Percentiles rank a stretch among this genome's conserved stretches.
These are phyloP conservation scores for Drosophila willistoni DNA, from an alignment of 1,140 invertebrate species.

Conservation along the genomic window DNA sequence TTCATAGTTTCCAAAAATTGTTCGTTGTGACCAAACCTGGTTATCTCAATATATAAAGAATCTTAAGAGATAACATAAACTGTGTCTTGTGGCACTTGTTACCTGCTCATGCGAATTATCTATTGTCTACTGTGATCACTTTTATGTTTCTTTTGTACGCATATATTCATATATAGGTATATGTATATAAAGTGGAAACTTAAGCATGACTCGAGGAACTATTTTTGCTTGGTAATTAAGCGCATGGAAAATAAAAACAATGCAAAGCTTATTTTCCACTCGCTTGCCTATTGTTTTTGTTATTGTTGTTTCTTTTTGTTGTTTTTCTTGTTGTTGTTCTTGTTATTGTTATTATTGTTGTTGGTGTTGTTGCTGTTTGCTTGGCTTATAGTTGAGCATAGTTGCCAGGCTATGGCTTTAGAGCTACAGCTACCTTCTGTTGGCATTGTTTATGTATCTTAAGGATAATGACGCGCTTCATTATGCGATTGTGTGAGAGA, in stretches of 20 bases:
- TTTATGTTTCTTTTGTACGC: slow-evolving; percentile 4
- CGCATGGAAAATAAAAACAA: slow-evolving; percentile 51
- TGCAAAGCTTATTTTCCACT: slow-evolving; percentile 64
- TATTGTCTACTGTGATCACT: slow-evolving; percentile 28
- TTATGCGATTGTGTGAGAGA: slow-evolving; percentile 66
- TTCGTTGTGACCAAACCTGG: too few relatives aligned
- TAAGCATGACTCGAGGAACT: slow-evolving; percentile 53
- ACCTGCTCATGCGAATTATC: slow-evolving; percentile 8
- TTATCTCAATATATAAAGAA: background rate
- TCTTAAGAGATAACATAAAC: background rate
- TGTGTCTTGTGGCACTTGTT: background rate
- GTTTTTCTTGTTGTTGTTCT: slow-evolving; percentile 31
- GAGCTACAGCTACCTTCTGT: slow-evolving; percentile 25
- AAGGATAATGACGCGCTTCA: slow-evolving; percentile 79
- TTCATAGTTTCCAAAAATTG: too few relatives aligned
- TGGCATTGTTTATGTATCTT: slow-evolving; percentile 76
- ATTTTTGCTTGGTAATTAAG: slow-evolving; percentile 67
- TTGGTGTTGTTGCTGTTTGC: slow-evolving; percentile 61
- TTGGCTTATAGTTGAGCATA: slow-evolving; percentile 66
- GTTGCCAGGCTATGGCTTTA: slow-evolving; percentile 33
- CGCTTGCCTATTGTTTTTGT: slow-evolving; percentile 47
- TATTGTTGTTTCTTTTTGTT: slow-evolving; percentile 34
- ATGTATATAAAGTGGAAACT: slow-evolving; percentile 14
- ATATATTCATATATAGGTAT: background rate
- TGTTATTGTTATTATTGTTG: slow-evolving; percentile 15